phyloP scores from a whole-genome alignment of 2,888 invertebrate species.

The Nymphalis c-album region DNA sequence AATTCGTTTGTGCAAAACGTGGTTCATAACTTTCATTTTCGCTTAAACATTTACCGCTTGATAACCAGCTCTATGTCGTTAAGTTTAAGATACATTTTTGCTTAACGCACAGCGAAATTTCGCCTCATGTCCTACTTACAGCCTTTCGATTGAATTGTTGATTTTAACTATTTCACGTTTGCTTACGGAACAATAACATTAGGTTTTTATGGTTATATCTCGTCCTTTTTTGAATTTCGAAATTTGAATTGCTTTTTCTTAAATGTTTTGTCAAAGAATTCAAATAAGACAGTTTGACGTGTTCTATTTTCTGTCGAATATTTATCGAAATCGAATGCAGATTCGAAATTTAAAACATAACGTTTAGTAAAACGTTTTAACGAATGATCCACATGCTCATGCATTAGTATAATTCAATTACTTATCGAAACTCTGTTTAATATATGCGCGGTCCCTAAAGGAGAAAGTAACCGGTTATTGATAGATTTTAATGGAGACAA shows the following conservation, averaged over 20 bases:
- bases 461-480: conserved; percentile 24
- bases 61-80: conserved; percentile 47
- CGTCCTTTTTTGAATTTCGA: conserved; percentile 8
- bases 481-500: conserved; percentile 22
- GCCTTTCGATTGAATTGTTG: conserved; percentile 71
- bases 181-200: conserved; percentile 53
- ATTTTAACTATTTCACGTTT: conserved; percentile 69
- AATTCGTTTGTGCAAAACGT: conserved; percentile 77
- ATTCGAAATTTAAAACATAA: not conserved
- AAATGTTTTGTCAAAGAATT: not conserved
- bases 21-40: conserved; percentile 76
- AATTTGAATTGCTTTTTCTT: conserved; percentile 4
- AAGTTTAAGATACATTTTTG: conserved; percentile 46
- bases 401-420: not conserved
- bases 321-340: not conserved
- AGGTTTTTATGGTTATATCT: conserved; percentile 28
- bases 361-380: not conserved
- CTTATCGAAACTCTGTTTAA: not conserved
- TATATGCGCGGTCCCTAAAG: conserved; percentile 21
- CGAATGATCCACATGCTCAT: too few relatives aligned
- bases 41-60: conserved; percentile 42
- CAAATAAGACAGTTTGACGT: not conserved
- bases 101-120: conserved; percentile 52
- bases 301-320: not conserved
- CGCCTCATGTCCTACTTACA: conserved; percentile 72